Evolutionary conservation across 2,113 vertebrate species (phyloP).

Genomic region (Hippocampus mohnikei): DNA sequence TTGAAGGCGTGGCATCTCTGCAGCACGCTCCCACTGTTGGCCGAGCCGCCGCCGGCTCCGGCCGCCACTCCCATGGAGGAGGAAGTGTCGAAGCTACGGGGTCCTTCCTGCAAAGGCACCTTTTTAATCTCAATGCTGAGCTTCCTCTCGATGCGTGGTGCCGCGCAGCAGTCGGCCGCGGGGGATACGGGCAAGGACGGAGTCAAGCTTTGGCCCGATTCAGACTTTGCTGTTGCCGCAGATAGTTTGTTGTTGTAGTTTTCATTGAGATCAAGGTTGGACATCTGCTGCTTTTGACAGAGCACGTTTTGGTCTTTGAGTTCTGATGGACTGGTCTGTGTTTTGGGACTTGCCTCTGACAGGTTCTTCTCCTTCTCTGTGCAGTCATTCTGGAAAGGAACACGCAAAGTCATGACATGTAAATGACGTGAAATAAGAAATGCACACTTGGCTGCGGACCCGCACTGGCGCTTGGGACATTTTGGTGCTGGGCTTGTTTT

Average conservation of each 20-base stretch:
- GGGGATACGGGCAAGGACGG: slow-evolving; percentile 42
- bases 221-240: slow-evolving; percentile 51
- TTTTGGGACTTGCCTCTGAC: slow-evolving; percentile 36
- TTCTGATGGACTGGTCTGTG: slow-evolving; percentile 42
- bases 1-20: slow-evolving; percentile 87
- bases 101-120: slow-evolving; percentile 90
- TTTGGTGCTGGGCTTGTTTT: no score
- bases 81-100: slow-evolving; percentile 86
- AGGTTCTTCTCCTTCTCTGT: slow-evolving; percentile 39
- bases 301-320: slow-evolving; percentile 44
- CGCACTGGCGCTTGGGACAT: no score
- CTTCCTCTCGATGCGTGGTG: slow-evolving; percentile 80
- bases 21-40: slow-evolving; percentile 60
- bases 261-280: slow-evolving; percentile 85
- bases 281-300: slow-evolving; percentile 47
- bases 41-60: slow-evolving; percentile 10
- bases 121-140: slow-evolving; percentile 96
- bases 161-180: slow-evolving; percentile 57
- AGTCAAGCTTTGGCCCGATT: slow-evolving; percentile 42
- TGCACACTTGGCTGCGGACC: no score
- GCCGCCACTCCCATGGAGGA: slow-evolving; percentile 36
- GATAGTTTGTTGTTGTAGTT: slow-evolving; percentile 81
- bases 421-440: background rate
- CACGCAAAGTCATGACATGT: background rate
- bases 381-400: slow-evolving; percentile 44